Conservation (phyloP, 2,113 vertebrate species). For the Sylvia atricapilla region DNA sequence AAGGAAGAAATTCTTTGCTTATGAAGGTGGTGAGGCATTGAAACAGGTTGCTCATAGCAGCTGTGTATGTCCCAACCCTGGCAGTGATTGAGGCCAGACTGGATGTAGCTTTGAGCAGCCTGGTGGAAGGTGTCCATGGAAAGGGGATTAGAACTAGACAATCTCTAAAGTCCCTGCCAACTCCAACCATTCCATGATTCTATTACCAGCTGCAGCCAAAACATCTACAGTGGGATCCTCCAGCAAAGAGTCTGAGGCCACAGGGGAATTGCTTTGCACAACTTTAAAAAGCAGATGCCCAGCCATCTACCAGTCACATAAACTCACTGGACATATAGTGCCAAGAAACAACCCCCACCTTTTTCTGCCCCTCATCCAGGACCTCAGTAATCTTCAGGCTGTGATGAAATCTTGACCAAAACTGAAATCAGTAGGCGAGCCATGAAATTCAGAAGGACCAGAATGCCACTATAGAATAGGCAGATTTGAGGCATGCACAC, state of each 20-base stretch:
- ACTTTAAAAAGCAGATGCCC: neutral
- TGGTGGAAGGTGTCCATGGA: neutral
- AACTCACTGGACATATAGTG: neutral
- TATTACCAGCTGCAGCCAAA: neutral
- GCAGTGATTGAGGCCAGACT: neutral
- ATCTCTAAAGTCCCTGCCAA: neutral
- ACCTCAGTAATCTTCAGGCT: neutral
- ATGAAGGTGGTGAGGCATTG: neutral
- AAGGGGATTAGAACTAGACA: neutral
- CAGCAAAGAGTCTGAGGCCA: neutral
- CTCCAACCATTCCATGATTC: neutral
- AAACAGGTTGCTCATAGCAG: neutral
- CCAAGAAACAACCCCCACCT: neutral
- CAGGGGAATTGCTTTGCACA: neutral
- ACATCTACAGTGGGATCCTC: fast-evolving
- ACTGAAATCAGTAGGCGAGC: neutral
- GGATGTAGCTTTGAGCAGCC: neutral
- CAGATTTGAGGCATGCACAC: neutral
- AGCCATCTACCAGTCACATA: neutral
- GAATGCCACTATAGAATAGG: neutral
- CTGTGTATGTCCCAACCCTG: neutral
- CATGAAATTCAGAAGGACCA: neutral
- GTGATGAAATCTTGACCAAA: neutral
- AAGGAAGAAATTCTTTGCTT: neutral
- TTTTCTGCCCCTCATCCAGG: neutral